phyloP scores from a whole-genome alignment of 2,797 vertebrate genomes.

The Sebastes dallii region DNA sequence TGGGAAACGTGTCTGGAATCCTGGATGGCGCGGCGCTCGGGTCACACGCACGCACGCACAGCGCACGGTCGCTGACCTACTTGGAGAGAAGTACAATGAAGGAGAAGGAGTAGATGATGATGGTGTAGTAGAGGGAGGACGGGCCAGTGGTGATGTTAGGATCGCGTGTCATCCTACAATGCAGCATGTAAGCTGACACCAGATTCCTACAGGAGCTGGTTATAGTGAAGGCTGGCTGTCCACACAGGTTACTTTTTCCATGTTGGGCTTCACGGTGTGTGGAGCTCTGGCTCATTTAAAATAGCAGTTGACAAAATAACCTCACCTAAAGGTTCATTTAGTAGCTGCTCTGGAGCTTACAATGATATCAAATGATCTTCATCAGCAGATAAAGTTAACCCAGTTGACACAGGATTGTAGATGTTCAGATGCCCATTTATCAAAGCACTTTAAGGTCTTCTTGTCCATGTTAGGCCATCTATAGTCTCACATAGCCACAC shows the following conservation, averaged over 20 bases:
- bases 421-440: neutral
- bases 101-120: neutral
- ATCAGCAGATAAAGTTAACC: neutral
- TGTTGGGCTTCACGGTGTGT: neutral
- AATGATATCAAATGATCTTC: neutral
- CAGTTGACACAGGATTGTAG: neutral
- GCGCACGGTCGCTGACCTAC: conserved; percentile 35
- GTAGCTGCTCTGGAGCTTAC: neutral
- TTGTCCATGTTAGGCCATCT: neutral
- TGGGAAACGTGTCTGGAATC: conserved; percentile 66
- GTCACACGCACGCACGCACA: conserved; percentile 17
- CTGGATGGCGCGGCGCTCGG: conserved; percentile 23
- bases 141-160: neutral
- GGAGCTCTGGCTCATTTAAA: neutral
- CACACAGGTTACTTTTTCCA: neutral
- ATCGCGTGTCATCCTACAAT: conserved; percentile 17
- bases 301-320: neutral
- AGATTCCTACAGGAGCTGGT: conserved; percentile 15
- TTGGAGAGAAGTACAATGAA: conserved; percentile 43
- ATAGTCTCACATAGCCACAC: no score
- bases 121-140: neutral
- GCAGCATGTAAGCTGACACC: conserved; percentile 20
- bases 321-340: neutral
- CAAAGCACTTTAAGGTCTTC: neutral
- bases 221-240: neutral